Conservation (phyloP, 2,888 invertebrate species). For the Parthenolecanium corni region DNA sequence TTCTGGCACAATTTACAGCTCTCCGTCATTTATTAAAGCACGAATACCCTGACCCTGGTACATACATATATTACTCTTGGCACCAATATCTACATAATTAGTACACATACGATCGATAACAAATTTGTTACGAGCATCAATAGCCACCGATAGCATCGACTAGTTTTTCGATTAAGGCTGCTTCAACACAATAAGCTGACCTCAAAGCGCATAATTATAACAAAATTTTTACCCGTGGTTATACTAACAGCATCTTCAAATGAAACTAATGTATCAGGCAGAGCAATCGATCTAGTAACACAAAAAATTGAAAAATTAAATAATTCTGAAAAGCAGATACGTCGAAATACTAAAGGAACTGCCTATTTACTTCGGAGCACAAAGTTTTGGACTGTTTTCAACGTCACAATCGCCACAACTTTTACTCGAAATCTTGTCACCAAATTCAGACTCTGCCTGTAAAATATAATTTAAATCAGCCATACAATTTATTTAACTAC, state of each 20-base stretch:
- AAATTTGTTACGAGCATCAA: not conserved
- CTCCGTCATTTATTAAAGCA: no score
- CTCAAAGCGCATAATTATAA: not conserved
- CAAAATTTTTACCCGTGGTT: conserved; percentile 3
- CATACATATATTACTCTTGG: not conserved
- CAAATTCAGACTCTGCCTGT: no score
- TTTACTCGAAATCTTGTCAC: no score
- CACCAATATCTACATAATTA: no score
- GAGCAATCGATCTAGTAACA: not conserved
- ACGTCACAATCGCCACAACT: no score
- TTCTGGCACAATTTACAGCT: not conserved
- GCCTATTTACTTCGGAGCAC: no score
- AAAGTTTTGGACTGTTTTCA: no score
- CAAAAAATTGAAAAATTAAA: no score
- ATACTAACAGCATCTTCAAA: conserved; percentile 14
- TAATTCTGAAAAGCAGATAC: not conserved
- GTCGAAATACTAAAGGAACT: no score
- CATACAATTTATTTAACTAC: no score
- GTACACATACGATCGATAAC: no score
- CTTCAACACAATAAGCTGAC: not conserved
- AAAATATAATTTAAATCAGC: no score
- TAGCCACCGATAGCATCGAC: not conserved
- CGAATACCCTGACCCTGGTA: not conserved
- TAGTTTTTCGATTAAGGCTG: not conserved
- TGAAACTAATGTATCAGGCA: not conserved